Conservation (phyloP, 2,888 invertebrate species). For the Adineta ricciae region DNA sequence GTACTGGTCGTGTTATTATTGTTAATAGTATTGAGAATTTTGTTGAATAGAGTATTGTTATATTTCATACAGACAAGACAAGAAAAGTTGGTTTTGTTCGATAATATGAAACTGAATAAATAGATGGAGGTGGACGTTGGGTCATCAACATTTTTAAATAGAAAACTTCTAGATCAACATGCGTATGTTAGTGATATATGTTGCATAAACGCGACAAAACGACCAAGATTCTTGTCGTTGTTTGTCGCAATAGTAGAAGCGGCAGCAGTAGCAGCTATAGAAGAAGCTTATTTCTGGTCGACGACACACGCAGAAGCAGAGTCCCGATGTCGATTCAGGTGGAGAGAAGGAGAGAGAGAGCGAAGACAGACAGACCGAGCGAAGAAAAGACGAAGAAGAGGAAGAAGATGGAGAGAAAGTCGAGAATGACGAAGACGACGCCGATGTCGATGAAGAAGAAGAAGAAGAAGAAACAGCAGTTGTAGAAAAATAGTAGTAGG, state of each 20-base stretch:
- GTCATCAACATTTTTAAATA: background rate
- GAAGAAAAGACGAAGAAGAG: conserved; percentile 12
- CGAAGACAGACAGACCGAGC: background rate
- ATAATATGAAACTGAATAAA: background rate
- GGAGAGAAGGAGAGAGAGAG: background rate
- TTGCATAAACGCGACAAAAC: background rate
- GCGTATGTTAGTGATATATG: background rate
- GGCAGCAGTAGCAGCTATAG: background rate
- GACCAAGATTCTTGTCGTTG: conserved; percentile 5
- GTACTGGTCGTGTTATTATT: background rate
- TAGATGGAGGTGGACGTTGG: conserved; percentile 2
- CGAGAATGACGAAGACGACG: background rate
- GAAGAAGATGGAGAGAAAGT: background rate
- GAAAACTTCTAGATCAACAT: background rate
- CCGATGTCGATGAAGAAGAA: background rate
- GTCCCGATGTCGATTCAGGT: background rate
- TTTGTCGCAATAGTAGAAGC: conserved; percentile 13
- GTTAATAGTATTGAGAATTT: background rate
- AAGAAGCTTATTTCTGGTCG: conserved; percentile 3
- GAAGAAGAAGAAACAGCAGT: background rate
- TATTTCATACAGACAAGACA: background rate
- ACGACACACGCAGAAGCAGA: background rate
- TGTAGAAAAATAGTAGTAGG: background rate
- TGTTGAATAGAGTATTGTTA: background rate
- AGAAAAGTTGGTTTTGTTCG: background rate